Base-by-base conservation (phyloP, 2,797 vertebrate species). In the Platalea minor region DNA sequence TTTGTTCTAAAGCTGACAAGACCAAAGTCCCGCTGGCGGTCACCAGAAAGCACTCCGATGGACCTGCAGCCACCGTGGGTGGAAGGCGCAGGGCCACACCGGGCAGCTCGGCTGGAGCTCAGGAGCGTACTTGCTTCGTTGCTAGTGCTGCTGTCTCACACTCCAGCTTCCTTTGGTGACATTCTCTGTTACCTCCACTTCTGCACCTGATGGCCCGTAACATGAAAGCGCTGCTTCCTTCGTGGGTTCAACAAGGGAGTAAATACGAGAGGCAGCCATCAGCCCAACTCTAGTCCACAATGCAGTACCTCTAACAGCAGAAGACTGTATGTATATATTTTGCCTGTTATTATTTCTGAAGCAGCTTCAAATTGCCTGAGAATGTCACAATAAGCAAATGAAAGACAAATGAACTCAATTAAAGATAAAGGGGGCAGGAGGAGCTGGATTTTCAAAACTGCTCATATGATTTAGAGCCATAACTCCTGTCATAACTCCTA, bases 341-440 rank as follows among this genome's bases (percentile, higher is more conserved):
- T 43, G 18, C 37, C 45, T 94, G 46, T 85, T 88, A 12, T 45
- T 94, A 26, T 77, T 95, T 67, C 70, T 63, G 26, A 94, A 74
- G 60, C 53, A 50, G 86, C 68, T 88, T 95, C 70, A 94, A 46
- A 73, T 80, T 76, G 82, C 67, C 39, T 43, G 31, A 45, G 65
- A 92, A 83, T 81, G 92, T 88, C 91, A 91, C 79, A 89, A 83
- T 89, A 92, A 89, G 54, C 43, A 97, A 93, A 94, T 56, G 53
- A 93, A 96, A 96, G 89, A 96, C 70, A 94, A 96, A 96, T 89
- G 25, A 96, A 81, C 50, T 85, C 82, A 93, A 92, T 94, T 96
- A 96, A 89, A 91, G 53, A 81, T 65, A 91, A 92, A 93, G 46
- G 43, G 29, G 28, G 54, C 75, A 93, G 91, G 87, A 91, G 92